These are phyloP conservation scores for Epinephelus malabaricus DNA, from an alignment of 2,797 vertebrate species.

Conservation along the genomic window DNA sequence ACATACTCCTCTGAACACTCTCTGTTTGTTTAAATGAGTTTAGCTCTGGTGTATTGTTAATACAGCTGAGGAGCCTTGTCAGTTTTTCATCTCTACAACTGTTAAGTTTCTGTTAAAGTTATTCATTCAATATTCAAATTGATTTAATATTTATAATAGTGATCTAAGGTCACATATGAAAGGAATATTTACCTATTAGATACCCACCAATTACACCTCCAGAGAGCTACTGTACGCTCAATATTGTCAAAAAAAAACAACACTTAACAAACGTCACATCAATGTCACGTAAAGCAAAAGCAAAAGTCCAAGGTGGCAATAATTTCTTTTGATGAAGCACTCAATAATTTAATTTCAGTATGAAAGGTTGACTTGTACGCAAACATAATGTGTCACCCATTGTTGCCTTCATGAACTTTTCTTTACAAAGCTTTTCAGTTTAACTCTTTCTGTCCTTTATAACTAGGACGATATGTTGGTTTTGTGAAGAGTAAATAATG, in stretches of 20 bases:
- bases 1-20: background rate
- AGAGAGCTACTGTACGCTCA: conserved; percentile 10
- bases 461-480: background rate
- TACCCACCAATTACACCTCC: background rate
- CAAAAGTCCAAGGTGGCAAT: conserved; percentile 24
- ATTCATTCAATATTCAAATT: conserved; percentile 16
- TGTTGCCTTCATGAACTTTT: conserved; percentile 17
- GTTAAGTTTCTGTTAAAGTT: background rate
- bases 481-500: background rate
- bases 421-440: conserved; percentile 26
- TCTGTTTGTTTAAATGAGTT: background rate
- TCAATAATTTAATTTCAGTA: conserved; percentile 27
- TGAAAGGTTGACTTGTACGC: conserved; percentile 25
- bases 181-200: conserved; percentile 25
- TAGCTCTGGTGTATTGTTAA: background rate
- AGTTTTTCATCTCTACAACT: conserved; percentile 14
- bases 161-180: conserved; percentile 9
- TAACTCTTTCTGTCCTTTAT: background rate
- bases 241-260: background rate
- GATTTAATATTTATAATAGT: conserved; percentile 22
- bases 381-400: background rate
- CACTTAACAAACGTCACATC: conserved; percentile 34
- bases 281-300: conserved; percentile 30
- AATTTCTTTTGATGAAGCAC: conserved; percentile 34
- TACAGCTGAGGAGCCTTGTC: background rate